phyloP scores from a whole-genome alignment of 2,888 invertebrate species.

The Caenorhabditis auriculariae region DNA sequence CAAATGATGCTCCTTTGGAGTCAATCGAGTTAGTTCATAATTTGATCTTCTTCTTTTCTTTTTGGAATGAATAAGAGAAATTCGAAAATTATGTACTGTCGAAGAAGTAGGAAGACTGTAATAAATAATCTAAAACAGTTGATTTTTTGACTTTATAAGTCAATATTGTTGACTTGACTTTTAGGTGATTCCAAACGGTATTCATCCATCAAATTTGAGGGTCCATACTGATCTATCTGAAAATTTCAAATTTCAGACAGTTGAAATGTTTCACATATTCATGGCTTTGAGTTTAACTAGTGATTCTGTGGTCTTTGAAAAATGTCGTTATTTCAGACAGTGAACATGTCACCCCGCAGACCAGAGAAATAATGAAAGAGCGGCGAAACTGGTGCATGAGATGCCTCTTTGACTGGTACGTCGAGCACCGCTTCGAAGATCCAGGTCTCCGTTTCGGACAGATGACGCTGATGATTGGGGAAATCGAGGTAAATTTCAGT shows the following conservation, averaged over 20 bases:
- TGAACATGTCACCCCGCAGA: slow-evolving; percentile 35
- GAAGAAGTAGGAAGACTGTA: neutral
- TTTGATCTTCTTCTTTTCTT: no score
- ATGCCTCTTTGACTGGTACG: slow-evolving; percentile 45
- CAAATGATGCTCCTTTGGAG: slow-evolving; percentile 57
- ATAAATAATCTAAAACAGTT: no score
- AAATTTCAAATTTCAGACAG: no score
- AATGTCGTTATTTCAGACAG: slow-evolving; percentile 35
- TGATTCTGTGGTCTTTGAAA: no score
- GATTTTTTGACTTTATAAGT: no score
- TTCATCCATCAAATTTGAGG: no score
- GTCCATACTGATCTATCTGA: no score
- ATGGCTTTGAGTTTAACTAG: no score
- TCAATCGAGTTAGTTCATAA: slow-evolving; percentile 29
- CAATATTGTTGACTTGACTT: no score
- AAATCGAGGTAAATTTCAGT: slow-evolving; percentile 54
- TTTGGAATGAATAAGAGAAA: neutral
- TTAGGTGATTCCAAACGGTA: neutral
- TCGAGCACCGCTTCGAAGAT: slow-evolving; percentile 27
- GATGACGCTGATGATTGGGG: slow-evolving; percentile 48
- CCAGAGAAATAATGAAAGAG: slow-evolving; percentile 33
- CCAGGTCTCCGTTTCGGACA: slow-evolving; percentile 51
- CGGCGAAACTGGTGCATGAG: slow-evolving; percentile 51
- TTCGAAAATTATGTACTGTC: neutral
- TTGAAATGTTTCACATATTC: no score